Base-by-base conservation (phyloP, 2,888 invertebrate genomes). In the Drosophila merina region DNA sequence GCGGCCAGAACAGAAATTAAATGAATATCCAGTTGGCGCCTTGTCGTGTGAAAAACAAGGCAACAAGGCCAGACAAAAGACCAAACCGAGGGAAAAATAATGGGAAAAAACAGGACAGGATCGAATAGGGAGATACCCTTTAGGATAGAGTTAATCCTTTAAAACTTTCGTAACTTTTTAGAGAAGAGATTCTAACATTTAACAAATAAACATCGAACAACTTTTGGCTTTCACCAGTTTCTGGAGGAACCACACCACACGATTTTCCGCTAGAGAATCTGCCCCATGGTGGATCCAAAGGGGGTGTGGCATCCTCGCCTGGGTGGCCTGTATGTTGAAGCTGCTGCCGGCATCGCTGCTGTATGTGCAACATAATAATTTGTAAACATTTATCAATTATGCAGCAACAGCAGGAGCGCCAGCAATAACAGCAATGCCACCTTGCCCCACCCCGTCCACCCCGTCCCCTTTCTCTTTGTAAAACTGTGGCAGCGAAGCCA, bases 331-430 rank as follows among this genome's bases (percentile, higher is more conserved):
- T 3, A 1, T 56, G 30, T 14, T 38, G 50, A 30, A 50, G 50
- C 25, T 51, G 60, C 14, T 38, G 56, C 25, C 40, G 55, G 31
- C 47, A 14, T 14, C 67, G 50, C 36, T 54, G 63, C 54, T 74
- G 63, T 83, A 74, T 80, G 78, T 86, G 86, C 88, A 86, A 88
- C 88, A 86, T 88, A 83, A 83, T 83, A 88, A 83, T 83, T 83
- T 88, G 83, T 88, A 83, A 83, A 83, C 83, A 83, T 83, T 83
- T 88, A 83, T 83, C 88, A 83, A 83, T 87, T 83, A 88, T 86
- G 88, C 86, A 86, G 86, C 79, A 83, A 71, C 86, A 79, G 77
- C 74, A 77, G 51, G 69, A 78, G 47, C 66, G 64, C 40, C 57
- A 62, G 62, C 63, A 73, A 57, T 63, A 71, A 60, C 54, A 72